Percentiles rank a stretch among this genome's conserved stretches.
These are phyloP conservation scores for Percopsis omiscomaycus DNA, from an alignment of 2,797 vertebrate genomes.

Conservation along the genomic window DNA sequence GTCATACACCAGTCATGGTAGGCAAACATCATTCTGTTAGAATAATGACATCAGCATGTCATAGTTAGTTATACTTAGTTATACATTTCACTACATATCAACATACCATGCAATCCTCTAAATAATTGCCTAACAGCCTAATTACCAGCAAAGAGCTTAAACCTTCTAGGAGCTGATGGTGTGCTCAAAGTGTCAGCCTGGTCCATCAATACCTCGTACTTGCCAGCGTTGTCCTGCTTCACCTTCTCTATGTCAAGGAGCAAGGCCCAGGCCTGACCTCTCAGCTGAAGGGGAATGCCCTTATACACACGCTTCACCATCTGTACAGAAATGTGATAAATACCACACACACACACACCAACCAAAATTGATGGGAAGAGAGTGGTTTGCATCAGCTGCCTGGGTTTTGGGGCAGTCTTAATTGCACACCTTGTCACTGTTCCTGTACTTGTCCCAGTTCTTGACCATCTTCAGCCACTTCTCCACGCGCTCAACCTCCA, in stretches of 20 bases:
- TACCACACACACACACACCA: conserved; percentile 5
- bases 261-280: conserved; percentile 85
- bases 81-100: too few species aligned
- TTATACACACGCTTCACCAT: conserved; percentile 85
- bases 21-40: too few species aligned
- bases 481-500: conserved; percentile 77
- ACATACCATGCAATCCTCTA: too few species aligned
- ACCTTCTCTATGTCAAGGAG: conserved; percentile 83
- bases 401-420: background rate
- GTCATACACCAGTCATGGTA: too few species aligned
- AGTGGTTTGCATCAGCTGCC: background rate
- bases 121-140: too few species aligned
- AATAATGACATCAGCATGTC: too few species aligned
- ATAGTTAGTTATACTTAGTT: too few species aligned
- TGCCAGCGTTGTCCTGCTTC: conserved; percentile 82
- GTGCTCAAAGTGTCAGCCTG: too few species aligned
- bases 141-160: too few species aligned
- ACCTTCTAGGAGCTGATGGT: too few species aligned
- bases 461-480: conserved; percentile 85
- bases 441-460: conserved; percentile 80
- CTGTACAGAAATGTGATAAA: conserved; percentile 51
- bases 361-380: background rate
- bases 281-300: conserved; percentile 85
- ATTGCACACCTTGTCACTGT: conserved; percentile 74
- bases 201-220: conserved; percentile 80